These are phyloP conservation scores for Macrotis lagotis DNA, from an alignment of 2,113 vertebrate species.

Conservation along the genomic window DNA sequence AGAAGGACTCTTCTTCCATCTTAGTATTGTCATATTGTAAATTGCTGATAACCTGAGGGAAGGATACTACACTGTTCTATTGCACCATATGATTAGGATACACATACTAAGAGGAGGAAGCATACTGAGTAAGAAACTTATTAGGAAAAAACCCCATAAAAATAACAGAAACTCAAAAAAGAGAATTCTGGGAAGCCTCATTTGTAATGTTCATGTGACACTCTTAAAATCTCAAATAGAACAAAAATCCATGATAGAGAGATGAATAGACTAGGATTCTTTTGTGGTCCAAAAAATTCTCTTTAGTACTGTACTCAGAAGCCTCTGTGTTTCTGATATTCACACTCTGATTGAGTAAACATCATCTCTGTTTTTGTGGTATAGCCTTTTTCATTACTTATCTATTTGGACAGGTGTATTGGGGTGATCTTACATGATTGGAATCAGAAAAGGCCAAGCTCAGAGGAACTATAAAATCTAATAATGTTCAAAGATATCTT, in stretches of 20 bases:
- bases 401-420: not conserved
- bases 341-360: constrained; percentile 43
- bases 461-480: constrained; percentile 26
- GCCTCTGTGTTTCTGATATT: constrained; percentile 45
- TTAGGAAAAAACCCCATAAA: constrained; percentile 38
- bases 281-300: constrained; percentile 19
- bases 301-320: constrained; percentile 37
- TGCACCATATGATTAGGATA: not conserved
- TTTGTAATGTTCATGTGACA: not conserved
- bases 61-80: not conserved
- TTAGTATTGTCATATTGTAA: not conserved
- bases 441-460: not conserved
- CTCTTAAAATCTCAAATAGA: constrained; percentile 1
- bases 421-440: not conserved
- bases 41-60: constrained; percentile 54
- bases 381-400: constrained; percentile 28
- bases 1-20: constrained; percentile 43
- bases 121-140: rapidly evolving
- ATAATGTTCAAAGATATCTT: not conserved
- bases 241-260: not conserved
- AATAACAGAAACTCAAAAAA: constrained; percentile 16
- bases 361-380: constrained; percentile 21
- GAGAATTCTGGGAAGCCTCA: not conserved
- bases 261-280: constrained; percentile 29
- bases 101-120: not conserved